Conservation (phyloP, 2,113 vertebrate genomes). For the Megaceryle maxima region DNA sequence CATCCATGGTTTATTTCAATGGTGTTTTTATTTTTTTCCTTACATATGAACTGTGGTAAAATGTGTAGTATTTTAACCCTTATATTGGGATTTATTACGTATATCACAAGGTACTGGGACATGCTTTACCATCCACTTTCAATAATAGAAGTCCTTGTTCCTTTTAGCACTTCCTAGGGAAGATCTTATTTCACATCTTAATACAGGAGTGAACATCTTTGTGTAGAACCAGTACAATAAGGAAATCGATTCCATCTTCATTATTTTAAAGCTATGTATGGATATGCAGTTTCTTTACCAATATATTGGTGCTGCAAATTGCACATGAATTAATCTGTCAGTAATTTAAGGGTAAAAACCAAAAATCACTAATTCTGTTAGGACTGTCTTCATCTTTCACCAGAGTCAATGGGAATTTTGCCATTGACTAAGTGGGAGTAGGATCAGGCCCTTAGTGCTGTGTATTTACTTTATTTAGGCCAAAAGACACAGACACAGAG, state of each 20-base stretch:
- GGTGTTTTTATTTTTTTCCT: neutral
- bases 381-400: neutral
- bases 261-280: neutral
- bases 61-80: neutral
- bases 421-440: conserved; percentile 37
- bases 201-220: neutral
- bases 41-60: neutral
- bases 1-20: neutral
- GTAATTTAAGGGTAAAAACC: neutral
- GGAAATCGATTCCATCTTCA: neutral
- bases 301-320: neutral
- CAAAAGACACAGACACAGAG: conserved; percentile 52
- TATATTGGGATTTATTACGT: neutral
- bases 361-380: neutral
- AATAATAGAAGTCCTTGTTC: neutral
- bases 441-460: conserved; percentile 33
- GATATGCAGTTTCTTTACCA: neutral
- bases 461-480: conserved; percentile 41
- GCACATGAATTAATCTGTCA: neutral
- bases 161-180: neutral
- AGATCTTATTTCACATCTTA: neutral
- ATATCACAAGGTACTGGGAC: neutral
- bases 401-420: conserved; percentile 18
- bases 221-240: neutral
- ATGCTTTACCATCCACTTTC: neutral